Percentiles rank a stretch among this genome's conserved stretches.
Evolutionary conservation across 2,797 vertebrate species (phyloP).

Genomic region (Peromyscus attwateri): DNA sequence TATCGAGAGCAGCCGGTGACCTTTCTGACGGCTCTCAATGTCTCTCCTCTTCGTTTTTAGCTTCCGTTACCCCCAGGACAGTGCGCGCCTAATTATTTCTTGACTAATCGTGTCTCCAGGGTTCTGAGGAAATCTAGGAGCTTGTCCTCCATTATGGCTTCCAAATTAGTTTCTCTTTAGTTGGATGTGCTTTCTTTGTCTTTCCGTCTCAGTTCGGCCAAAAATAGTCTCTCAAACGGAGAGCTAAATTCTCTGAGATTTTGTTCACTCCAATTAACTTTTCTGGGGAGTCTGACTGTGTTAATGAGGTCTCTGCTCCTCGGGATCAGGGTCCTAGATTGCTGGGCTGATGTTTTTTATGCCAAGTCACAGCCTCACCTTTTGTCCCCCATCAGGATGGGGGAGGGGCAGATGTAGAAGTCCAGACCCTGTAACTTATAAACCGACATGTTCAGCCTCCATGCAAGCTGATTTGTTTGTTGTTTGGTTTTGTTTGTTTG

Average conservation of each 20-base stretch:
- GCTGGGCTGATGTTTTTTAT: constrained; percentile 3
- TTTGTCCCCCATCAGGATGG: neutral
- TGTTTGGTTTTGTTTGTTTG: neutral
- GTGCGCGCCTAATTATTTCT: constrained; percentile 83
- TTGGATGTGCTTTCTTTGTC: constrained; percentile 78
- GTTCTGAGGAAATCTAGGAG: constrained; percentile 78
- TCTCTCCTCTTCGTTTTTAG: constrained; percentile 81
- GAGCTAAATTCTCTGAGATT: constrained; percentile 82
- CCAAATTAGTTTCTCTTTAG: constrained; percentile 83
- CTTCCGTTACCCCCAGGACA: constrained; percentile 79
- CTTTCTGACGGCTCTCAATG: constrained; percentile 75
- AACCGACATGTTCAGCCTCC: neutral
- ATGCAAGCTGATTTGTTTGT: neutral
- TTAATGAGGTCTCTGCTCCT: constrained; percentile 76
- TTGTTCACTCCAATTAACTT: constrained; percentile 84
- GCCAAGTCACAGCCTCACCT: neutral
- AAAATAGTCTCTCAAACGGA: constrained; percentile 83
- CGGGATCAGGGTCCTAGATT: neutral
- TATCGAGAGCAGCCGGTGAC: constrained; percentile 73
- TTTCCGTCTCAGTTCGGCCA: constrained; percentile 83
- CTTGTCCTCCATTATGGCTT: constrained; percentile 80
- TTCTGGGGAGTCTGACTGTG: constrained; percentile 77
- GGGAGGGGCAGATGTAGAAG: neutral
- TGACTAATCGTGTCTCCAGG: constrained; percentile 83
- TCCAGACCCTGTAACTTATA: neutral